phyloP scores from a whole-genome alignment of 2,113 vertebrate genomes.

The Cariama cristata region DNA sequence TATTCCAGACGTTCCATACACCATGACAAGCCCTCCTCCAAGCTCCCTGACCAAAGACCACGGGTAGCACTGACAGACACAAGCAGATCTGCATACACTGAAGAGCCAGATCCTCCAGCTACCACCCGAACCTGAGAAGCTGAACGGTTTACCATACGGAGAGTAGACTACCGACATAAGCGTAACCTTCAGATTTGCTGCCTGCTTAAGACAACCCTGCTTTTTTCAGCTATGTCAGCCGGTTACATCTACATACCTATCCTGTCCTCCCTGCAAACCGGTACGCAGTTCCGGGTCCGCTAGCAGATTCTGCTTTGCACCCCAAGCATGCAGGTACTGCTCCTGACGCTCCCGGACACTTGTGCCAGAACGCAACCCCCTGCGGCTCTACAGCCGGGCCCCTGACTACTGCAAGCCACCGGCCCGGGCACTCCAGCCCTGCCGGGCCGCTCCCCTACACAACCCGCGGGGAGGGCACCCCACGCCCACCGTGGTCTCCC shows the following conservation, averaged over 20 bases:
- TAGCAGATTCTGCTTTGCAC: neutral
- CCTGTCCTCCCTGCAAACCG: neutral
- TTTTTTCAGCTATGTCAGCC: neutral
- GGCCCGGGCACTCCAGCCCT: no score
- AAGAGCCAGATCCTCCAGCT: neutral
- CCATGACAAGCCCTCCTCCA: neutral
- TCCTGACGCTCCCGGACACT: neutral
- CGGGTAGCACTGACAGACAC: rapidly evolving
- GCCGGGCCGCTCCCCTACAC: rapidly evolving
- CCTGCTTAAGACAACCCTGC: neutral
- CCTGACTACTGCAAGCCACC: neutral
- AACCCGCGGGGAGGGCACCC: rapidly evolving
- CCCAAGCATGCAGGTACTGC: neutral
- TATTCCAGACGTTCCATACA: neutral
- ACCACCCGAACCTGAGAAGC: neutral
- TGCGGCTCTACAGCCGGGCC: neutral
- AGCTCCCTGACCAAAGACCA: neutral
- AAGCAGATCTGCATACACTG: neutral
- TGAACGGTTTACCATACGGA: neutral
- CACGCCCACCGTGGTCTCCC: rapidly evolving
- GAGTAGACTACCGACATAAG: neutral
- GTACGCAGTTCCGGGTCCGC: neutral
- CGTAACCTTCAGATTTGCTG: neutral
- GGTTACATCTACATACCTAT: neutral
- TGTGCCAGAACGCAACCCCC: neutral